Base-by-base conservation (phyloP, 2,888 invertebrate species). In the Leucania comma region DNA sequence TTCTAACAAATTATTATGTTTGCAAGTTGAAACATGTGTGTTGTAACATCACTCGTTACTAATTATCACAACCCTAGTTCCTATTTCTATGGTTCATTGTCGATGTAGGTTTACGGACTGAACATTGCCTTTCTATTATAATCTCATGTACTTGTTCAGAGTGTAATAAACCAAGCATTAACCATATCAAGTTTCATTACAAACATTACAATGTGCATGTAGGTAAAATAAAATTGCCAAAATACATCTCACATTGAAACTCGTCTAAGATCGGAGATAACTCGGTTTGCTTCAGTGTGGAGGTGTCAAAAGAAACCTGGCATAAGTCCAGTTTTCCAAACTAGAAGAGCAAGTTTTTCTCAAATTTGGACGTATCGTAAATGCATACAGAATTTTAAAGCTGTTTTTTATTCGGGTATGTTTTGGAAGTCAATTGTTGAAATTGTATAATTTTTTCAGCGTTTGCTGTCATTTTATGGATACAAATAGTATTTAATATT, bases 271-370 rank as follows among this genome's bases (percentile, higher is more conserved):
- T 69, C 38, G 51, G 51, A 77, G 66, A 78, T 84, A 84, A 67
- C 78, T 75, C 53, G 51, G 72, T 69, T 70, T 68, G 60, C 56
- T 59, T 68, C 60, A 51, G 54, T 56, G 54, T 74, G 56, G 74
- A 74, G 66, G 81, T 84, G 81, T 82, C 70, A 78, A 81, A 83
- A 77, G 72, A 65, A 68, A 62, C 26, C 68, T 82, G 84, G 84
- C 84, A 26, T n/a, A 24, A 62, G 62, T 75, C 84, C 80, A 83
- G 64, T 8, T 32, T 20, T 20, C 35, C 46, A 50, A 75, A 72
- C 59, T 66, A 54, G 42, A 26, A 22, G 48, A 14, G 53, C 29
- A 59, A 60, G 72, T 76, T 81, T 74, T 80, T 73, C 50, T 63
- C 12, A 24, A 62, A 42, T 42, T 57, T 65, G 48, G 10, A 9